Percentiles rank a stretch among this genome's conserved stretches.
Conservation (phyloP, 2,113 vertebrate genomes). For the Chrysemys picta region DNA sequence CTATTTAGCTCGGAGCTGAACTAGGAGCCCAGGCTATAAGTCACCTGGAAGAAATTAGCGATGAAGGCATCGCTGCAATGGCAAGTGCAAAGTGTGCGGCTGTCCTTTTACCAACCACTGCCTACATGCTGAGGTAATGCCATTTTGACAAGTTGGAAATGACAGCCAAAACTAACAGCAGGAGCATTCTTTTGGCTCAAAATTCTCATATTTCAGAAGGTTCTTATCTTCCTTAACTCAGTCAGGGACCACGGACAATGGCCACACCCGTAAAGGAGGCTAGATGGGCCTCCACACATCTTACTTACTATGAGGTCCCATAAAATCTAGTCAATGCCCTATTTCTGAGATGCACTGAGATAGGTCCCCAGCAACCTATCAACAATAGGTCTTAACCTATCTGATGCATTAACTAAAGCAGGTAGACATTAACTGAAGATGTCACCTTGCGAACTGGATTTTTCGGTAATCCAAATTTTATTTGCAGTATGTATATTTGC, state of each 20-base stretch:
- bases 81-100: slow-evolving; percentile 86
- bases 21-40: slow-evolving; percentile 92
- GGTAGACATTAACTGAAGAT: not conserved
- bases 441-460: not conserved
- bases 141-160: fast-evolving
- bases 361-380: not conserved
- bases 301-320: not conserved
- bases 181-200: not conserved
- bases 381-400: not conserved
- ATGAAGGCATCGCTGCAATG: slow-evolving; percentile 91
- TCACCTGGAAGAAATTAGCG: slow-evolving; percentile 94
- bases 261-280: fast-evolving
- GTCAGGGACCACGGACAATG: not conserved
- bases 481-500: not conserved
- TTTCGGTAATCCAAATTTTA: not conserved
- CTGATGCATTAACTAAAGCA: not conserved
- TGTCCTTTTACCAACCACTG: slow-evolving; percentile 93
- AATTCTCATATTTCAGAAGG: not conserved
- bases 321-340: not conserved
- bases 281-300: not conserved
- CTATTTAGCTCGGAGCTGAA: slow-evolving; percentile 88
- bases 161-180: not conserved
- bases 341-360: not conserved
- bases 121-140: slow-evolving; percentile 93
- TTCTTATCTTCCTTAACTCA: not conserved